Percentiles rank a stretch among this genome's conserved stretches.
phyloP scores from a whole-genome alignment of 1,140 invertebrate genomes.

The Rhizoglyphus robini region DNA sequence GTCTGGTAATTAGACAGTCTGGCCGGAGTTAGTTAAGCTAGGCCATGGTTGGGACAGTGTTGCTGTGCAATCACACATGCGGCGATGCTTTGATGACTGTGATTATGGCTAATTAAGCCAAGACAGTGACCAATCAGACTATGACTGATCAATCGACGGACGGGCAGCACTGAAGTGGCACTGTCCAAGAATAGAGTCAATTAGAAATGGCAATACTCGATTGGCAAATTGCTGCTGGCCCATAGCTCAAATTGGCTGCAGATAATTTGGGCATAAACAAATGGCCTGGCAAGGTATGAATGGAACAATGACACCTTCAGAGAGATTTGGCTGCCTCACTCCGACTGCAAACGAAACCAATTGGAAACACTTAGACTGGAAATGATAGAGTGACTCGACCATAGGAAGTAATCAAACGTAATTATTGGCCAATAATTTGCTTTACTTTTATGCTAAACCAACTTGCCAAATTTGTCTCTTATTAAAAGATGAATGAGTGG shows the following conservation, averaged over 20 bases:
- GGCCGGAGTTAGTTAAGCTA: neutral
- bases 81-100: neutral
- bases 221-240: neutral
- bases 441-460: neutral
- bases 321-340: neutral
- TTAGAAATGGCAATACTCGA: neutral
- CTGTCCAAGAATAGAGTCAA: neutral
- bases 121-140: neutral
- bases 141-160: neutral
- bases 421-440: constrained; percentile 15
- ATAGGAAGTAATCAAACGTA: constrained; percentile 13
- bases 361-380: constrained; percentile 4
- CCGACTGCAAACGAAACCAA: neutral
- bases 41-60: no score
- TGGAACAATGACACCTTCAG: constrained; percentile 9
- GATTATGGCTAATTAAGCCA: neutral
- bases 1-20: neutral
- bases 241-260: neutral
- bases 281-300: neutral
- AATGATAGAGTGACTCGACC: neutral
- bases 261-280: constrained; percentile 4
- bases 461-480: neutral
- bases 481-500: constrained; percentile 12
- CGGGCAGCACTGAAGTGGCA: neutral
- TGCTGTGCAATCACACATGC: no score